Base-by-base conservation (phyloP, 1,140 invertebrate genomes). In the Cyclargus thomasi region DNA sequence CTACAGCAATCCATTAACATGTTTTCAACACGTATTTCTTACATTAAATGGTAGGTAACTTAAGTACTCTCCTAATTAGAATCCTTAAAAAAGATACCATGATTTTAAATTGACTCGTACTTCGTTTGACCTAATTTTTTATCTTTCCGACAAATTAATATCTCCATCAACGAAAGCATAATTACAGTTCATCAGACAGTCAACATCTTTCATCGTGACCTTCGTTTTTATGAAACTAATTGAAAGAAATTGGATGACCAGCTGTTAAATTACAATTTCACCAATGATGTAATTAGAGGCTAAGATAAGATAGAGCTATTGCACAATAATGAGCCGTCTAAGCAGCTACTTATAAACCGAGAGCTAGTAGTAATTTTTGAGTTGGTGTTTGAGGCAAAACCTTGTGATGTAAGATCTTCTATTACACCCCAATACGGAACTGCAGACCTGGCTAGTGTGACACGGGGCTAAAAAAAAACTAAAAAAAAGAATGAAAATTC, bases 211-310 rank as follows among this genome's bases (percentile, higher is more conserved):
- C 39, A 16, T 47, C 39, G 39, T 16, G 39, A 47, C 39, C 39
- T 47, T 7, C 39, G 14, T 47, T 47, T 29, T 47, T 47, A 47
- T 47, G 39, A 16, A 14, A 16, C 39, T 14, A 47, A 47, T 47
- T 47, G 39, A 47, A 16, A 47, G 39, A 47, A 47, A 47, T 20
- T 59, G 55, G 55, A 20, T 21, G 55, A 5, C 4, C 55, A 59
- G 55, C 55, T 59, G 55, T 59, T 10, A 55, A 4, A 47, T 47
- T 47, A 47, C 16, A 55, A 55, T 18, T 59, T 59, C 53, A 17
- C 53, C 18, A 21, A 21, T 59, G 17, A 59, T 21, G 55, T 59
- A 59, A 59, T 59, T 59, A 5, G 18, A 59, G 18, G 55, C 11
- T 18, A 2, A 59, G 55, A 20, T 20, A 20, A 59, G 5, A 21